phyloP scores from a whole-genome alignment of 2,113 vertebrate species.

The Cephalopterus ornatus region DNA sequence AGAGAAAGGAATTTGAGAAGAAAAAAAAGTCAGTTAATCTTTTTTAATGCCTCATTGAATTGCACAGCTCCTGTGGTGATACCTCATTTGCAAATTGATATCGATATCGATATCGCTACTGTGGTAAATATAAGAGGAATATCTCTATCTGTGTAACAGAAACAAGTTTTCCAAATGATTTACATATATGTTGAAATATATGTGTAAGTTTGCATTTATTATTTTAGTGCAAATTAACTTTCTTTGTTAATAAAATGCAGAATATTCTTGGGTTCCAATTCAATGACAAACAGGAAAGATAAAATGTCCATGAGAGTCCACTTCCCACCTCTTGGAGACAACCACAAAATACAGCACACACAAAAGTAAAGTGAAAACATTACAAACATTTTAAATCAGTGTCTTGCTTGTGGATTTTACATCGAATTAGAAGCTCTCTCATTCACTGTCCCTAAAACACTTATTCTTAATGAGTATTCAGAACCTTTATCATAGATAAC shows the following conservation, averaged over 20 bases:
- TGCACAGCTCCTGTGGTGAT: not conserved
- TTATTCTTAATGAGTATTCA: not conserved
- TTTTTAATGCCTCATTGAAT: not conserved
- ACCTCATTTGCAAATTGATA: not conserved
- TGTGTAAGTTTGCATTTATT: not conserved
- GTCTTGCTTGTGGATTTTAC: not conserved
- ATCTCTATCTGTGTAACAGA: not conserved
- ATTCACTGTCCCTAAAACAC: not conserved
- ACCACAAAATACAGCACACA: not conserved
- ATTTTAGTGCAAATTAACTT: not conserved
- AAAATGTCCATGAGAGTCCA: not conserved
- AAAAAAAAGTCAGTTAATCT: not conserved
- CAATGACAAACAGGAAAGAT: not conserved
- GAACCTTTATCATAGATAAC: not conserved
- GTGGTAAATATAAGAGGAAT: not conserved
- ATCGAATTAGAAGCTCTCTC: not conserved
- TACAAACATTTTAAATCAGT: rapidly evolving
- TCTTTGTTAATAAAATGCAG: not conserved
- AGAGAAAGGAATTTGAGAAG: not conserved
- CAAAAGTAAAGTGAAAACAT: not conserved
- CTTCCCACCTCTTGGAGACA: not conserved
- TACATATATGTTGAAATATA: not conserved
- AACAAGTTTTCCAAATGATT: not conserved
- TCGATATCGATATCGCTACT: not conserved
- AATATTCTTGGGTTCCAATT: not conserved